Percentiles rank a stretch among this genome's conserved stretches.
phyloP scores from a whole-genome alignment of 2,888 invertebrate genomes.

The Papilio demoleus region DNA sequence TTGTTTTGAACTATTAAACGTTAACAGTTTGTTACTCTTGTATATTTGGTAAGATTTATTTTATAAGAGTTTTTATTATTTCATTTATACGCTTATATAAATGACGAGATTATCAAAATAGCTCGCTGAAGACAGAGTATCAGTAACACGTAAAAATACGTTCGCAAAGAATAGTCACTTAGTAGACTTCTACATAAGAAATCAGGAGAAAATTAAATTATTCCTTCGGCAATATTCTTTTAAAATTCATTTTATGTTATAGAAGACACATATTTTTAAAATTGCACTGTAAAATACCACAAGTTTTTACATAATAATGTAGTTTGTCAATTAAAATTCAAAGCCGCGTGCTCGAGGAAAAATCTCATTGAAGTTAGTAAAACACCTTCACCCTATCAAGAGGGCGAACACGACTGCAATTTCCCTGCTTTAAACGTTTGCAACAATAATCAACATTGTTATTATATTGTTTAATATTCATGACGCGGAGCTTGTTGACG shows the following conservation, averaged over 20 bases:
- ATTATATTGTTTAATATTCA: conserved; percentile 67
- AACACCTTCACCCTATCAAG: conserved; percentile 52
- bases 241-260: background rate
- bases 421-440: conserved; percentile 69
- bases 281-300: background rate
- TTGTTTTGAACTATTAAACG: conserved; percentile 17
- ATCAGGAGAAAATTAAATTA: too few species aligned
- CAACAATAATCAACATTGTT: conserved; percentile 73
- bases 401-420: conserved; percentile 64
- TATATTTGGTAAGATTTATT: background rate
- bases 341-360: conserved; percentile 53
- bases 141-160: too few species aligned
- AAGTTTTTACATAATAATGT: background rate
- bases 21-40: background rate
- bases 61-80: too few species aligned
- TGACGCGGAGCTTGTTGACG: conserved; percentile 45
- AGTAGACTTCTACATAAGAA: too few species aligned
- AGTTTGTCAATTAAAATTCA: conserved; percentile 61
- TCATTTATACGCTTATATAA: too few species aligned
- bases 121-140: too few species aligned
- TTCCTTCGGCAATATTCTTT: too few species aligned
- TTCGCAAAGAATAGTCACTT: too few species aligned
- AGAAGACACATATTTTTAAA: background rate
- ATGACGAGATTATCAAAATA: too few species aligned
- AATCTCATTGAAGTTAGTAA: conserved; percentile 70